phyloP scores from a whole-genome alignment of 2,797 vertebrate genomes.

The Cryptoprocta ferox region DNA sequence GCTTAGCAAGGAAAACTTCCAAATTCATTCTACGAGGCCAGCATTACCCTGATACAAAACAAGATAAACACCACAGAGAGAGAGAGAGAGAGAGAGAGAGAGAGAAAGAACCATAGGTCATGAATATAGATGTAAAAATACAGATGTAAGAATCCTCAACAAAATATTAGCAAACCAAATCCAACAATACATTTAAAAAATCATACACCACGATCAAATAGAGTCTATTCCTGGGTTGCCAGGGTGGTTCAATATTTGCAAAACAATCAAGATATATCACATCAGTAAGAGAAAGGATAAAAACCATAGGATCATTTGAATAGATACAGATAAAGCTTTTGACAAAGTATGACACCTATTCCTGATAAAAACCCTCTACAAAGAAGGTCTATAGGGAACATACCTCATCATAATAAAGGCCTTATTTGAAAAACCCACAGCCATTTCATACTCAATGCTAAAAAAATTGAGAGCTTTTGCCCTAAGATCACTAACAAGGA shows the following conservation, averaged over 20 bases:
- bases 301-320: too few relatives aligned
- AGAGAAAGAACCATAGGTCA: background rate
- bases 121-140: background rate
- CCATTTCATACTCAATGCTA: too few relatives aligned
- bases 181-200: background rate
- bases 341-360: too few relatives aligned
- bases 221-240: background rate
- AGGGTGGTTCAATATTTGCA: background rate
- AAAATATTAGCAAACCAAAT: background rate
- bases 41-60: background rate
- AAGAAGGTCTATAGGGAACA: too few relatives aligned
- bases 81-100: too few relatives aligned
- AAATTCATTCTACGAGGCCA: background rate
- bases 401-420: background rate
- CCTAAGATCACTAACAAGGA: too few relatives aligned
- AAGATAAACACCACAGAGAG: background rate
- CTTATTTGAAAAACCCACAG: too few relatives aligned
- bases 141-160: background rate
- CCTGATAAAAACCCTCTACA: too few relatives aligned
- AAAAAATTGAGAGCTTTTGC: too few relatives aligned
- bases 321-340: too few relatives aligned
- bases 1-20: background rate
- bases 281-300: background rate
- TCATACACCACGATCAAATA: background rate
- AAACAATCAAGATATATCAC: background rate